Evolutionary conservation across 2,888 invertebrate genomes (phyloP), one percentile per base, ranked within the genome.

Genomic region (Tiliacea citrago): DNA sequence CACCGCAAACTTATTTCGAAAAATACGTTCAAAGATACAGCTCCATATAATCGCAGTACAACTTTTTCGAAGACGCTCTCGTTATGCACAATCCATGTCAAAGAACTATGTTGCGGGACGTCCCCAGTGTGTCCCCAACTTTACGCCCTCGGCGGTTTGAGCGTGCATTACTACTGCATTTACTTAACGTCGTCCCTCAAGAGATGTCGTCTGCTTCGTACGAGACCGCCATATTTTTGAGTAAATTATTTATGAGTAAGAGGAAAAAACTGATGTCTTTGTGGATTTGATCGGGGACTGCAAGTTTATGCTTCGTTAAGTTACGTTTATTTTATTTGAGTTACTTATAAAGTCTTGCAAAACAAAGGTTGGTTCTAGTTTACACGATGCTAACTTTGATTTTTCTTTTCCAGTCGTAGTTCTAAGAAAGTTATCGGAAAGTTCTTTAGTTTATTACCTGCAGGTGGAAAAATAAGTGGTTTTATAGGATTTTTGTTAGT

Each of bases 41-140:
- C 57, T 73, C n/a, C 24, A 66, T 18, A 63, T 79, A 68, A 79
- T 71, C 61, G 55, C 49, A 35, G 69, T 73, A 68, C 42, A 83
- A 82, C 65, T 83, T 82, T 79, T 71, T 66, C 70, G 61, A 71
- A 82, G 83, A 82, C 57, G 75, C 58, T 79, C 74, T 75, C 61
- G 75, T 73, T 86, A 82, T 81, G 77, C 84, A 82, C 77, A 86
- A 82, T 78, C 71, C 77, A 71, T 81, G 86, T 83, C 68, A 55
- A n/a, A 63, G 68, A 81, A 73, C 63, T 71, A 75, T 69, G 76
- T 79, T 71, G 68, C 60, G 68, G 73, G 69, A 29, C 60, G 58
- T 73, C 75, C 73, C 80, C 65, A 62, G 75, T 83, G 84, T 77
- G 73, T 76, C 45, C 65, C 61, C 70, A 81, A 86, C 82, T 86